Conservation (phyloP, 2,797 vertebrate species). For the Emydoidea blandingii region DNA sequence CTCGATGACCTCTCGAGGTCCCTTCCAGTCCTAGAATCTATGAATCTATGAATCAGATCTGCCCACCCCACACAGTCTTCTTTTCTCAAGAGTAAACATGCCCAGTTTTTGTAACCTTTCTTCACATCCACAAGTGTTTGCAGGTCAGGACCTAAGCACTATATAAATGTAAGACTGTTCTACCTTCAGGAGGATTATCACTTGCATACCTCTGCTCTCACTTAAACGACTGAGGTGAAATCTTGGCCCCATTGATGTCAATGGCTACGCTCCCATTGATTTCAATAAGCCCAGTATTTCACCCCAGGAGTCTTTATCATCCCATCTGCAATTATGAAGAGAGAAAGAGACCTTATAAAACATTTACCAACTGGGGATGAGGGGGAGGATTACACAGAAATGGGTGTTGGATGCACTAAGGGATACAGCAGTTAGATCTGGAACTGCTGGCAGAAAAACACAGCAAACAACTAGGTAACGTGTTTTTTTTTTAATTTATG, state of each 20-base stretch:
- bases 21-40: too few species aligned
- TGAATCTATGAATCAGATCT: too few species aligned
- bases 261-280: background rate
- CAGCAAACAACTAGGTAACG: background rate
- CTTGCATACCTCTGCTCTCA: background rate
- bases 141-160: background rate
- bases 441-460: background rate
- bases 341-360: background rate
- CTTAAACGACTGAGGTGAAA: background rate
- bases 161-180: background rate
- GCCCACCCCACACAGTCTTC: too few species aligned
- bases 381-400: background rate
- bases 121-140: background rate
- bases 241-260: background rate
- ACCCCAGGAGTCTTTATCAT: background rate
- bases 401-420: background rate
- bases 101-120: background rate
- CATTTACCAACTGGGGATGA: background rate
- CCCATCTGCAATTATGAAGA: rapidly evolving
- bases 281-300: background rate
- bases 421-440: background rate
- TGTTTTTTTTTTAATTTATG: background rate
- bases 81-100: background rate
- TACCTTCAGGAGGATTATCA: background rate
- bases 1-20: too few species aligned